Percentiles rank a stretch among this genome's conserved stretches.
phyloP scores from a whole-genome alignment of 2,113 vertebrate species.

The Sander vitreus region DNA sequence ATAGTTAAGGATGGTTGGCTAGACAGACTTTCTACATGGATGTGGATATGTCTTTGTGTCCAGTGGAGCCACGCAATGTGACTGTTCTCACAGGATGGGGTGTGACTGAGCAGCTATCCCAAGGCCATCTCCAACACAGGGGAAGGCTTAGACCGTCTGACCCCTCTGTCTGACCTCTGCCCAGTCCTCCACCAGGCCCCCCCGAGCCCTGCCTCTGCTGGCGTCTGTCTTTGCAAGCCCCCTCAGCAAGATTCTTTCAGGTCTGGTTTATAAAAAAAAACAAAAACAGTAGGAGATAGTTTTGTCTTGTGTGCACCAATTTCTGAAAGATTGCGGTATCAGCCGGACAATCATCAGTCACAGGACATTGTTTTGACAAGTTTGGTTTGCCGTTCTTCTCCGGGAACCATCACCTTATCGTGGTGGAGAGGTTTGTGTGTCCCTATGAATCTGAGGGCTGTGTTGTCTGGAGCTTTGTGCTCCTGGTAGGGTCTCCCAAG shows the following conservation, averaged over 20 bases:
- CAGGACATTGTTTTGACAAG: too few relatives aligned
- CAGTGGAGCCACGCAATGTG: constrained; percentile 46
- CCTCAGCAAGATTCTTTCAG: constrained; percentile 61
- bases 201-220: constrained; percentile 20
- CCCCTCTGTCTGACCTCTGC: constrained; percentile 64
- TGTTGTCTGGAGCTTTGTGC: too few relatives aligned
- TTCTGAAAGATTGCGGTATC: constrained; percentile 12
- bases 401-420: too few relatives aligned
- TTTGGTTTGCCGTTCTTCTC: too few relatives aligned
- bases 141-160: constrained; percentile 69
- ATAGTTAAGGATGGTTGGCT: constrained; percentile 52
- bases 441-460: too few relatives aligned
- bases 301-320: constrained; percentile 2
- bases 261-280: constrained; percentile 30
- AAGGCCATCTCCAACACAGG: constrained; percentile 52
- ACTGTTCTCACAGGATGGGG: constrained; percentile 72
- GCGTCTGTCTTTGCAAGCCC: constrained; percentile 37
- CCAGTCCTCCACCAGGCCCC: constrained; percentile 39
- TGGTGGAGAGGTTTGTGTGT: too few relatives aligned
- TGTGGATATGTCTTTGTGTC: constrained; percentile 29
- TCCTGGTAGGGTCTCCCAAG: too few relatives aligned
- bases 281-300: constrained; percentile 14
- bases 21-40: constrained; percentile 34
- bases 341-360: background rate
- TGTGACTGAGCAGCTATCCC: constrained; percentile 62